These are phyloP conservation scores for Corythaeola cristata DNA, from an alignment of 2,113 vertebrate genomes.

Conservation along the genomic window DNA sequence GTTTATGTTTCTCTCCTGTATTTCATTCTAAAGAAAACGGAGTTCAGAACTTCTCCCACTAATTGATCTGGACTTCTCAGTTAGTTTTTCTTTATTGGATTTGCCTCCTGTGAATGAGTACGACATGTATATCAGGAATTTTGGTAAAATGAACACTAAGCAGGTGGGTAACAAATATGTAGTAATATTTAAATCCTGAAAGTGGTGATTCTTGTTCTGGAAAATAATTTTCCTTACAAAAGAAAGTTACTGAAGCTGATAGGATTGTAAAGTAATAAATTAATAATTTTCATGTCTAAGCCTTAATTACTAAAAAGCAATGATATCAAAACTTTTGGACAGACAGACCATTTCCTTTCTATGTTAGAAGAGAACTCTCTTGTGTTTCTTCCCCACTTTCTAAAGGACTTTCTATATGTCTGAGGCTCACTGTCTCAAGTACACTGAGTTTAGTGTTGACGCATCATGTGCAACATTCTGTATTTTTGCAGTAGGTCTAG, in stretches of 20 bases:
- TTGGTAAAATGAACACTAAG: slow-evolving; percentile 89
- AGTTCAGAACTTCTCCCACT: slow-evolving; percentile 86
- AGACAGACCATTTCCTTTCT: not conserved
- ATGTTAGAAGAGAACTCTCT: not conserved
- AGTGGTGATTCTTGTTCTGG: not conserved
- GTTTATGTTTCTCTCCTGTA: slow-evolving; percentile 27
- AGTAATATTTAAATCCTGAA: not conserved
- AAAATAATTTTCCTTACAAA: not conserved
- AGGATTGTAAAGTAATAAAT: not conserved
- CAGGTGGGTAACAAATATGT: slow-evolving; percentile 77
- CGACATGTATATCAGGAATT: slow-evolving; percentile 94
- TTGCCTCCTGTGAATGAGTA: slow-evolving; percentile 92
- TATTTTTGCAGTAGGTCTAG: not conserved
- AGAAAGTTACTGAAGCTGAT: not conserved
- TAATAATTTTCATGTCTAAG: not conserved
- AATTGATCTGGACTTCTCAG: slow-evolving; percentile 91
- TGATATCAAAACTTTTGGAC: not conserved
- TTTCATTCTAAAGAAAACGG: slow-evolving; percentile 80
- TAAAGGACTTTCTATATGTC: not conserved
- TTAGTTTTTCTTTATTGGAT: slow-evolving; percentile 85
- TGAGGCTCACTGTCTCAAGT: not conserved
- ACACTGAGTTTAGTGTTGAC: not conserved
- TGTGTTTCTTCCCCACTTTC: not conserved
- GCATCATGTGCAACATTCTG: not conserved
- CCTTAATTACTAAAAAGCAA: not conserved